These are phyloP conservation scores for Emberiza fucata DNA, from an alignment of 2,113 vertebrate species.

Conservation along the genomic window DNA sequence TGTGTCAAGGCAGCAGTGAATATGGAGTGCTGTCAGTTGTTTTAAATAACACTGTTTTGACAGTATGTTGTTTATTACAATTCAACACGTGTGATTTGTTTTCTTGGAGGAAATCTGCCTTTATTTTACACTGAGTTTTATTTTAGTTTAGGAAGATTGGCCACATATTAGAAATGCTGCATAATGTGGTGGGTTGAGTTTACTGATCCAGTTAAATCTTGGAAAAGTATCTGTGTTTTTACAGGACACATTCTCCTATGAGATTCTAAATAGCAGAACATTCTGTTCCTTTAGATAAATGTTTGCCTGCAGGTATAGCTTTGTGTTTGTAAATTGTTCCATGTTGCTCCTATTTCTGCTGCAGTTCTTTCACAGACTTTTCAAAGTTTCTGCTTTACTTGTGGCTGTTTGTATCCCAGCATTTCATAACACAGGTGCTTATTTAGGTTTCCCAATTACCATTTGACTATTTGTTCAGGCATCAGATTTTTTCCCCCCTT, in stretches of 20 bases:
- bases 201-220: not conserved
- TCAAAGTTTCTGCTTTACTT: conserved; percentile 23
- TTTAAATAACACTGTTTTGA: conserved; percentile 40
- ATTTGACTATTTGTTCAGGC: conserved; percentile 44
- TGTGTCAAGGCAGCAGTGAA: conserved; percentile 3
- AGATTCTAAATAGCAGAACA: not conserved
- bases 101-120: conserved; percentile 36
- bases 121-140: not conserved
- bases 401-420: conserved; percentile 1
- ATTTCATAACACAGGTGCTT: not conserved
- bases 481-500: not conserved
- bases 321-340: conserved; percentile 30
- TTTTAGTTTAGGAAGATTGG: not conserved
- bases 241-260: not conserved
- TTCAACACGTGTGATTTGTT: conserved; percentile 17
- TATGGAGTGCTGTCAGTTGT: not conserved
- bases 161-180: conserved; percentile 17
- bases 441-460: conserved; percentile 23
- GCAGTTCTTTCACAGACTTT: not conserved
- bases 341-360: not conserved
- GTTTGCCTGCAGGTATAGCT: conserved; percentile 44
- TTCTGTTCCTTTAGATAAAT: conserved; percentile 3
- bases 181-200: not conserved
- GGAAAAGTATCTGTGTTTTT: conserved; percentile 18
- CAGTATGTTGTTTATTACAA: conserved; percentile 29